A percentile compares a stretch with the other conserved stretches of the same genome.
Conservation (phyloP, 2,888 invertebrate species). For the Pocota personata region DNA sequence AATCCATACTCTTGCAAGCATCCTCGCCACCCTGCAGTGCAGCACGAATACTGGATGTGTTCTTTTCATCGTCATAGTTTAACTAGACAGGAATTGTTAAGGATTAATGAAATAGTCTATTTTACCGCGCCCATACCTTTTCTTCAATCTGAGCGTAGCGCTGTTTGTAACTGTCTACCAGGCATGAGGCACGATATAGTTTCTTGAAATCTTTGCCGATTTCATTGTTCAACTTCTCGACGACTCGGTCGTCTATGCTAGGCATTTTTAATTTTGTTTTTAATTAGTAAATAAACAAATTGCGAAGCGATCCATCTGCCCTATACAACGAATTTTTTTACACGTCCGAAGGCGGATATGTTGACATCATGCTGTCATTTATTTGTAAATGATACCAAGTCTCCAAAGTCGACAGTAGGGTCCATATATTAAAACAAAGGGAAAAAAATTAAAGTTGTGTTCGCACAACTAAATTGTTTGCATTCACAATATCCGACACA, state of each 20-base stretch:
- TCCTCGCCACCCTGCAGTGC: constrained; percentile 86
- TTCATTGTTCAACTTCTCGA: constrained; percentile 84
- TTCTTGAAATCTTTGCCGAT: constrained; percentile 84
- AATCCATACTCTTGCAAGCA: constrained; percentile 82
- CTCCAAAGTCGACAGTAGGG: too few relatives aligned
- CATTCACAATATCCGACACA: too few relatives aligned
- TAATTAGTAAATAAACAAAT: not conserved
- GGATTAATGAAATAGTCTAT: not conserved
- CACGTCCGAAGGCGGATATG: constrained; percentile 47
- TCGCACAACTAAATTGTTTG: too few relatives aligned
- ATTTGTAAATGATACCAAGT: constrained; percentile 12
- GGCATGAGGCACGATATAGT: constrained; percentile 83
- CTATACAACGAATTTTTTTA: constrained; percentile 9
- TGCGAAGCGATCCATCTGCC: not conserved
- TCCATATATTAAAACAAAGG: too few relatives aligned
- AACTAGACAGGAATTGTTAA: constrained; percentile 83
- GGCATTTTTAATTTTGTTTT: constrained; percentile 71
- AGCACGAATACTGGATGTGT: constrained; percentile 86
- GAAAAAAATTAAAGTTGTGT: too few relatives aligned
- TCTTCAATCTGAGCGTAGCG: constrained; percentile 76
- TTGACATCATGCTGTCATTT: constrained; percentile 39
- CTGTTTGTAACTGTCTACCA: constrained; percentile 81
- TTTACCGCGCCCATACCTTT: constrained; percentile 76
- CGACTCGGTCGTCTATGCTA: constrained; percentile 81
- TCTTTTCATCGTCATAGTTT: constrained; percentile 85